Evolutionary conservation across 2,113 vertebrate species (phyloP), one percentile per base, ranked within the genome.

Genomic region (Protomyctophum bolini): DNA sequence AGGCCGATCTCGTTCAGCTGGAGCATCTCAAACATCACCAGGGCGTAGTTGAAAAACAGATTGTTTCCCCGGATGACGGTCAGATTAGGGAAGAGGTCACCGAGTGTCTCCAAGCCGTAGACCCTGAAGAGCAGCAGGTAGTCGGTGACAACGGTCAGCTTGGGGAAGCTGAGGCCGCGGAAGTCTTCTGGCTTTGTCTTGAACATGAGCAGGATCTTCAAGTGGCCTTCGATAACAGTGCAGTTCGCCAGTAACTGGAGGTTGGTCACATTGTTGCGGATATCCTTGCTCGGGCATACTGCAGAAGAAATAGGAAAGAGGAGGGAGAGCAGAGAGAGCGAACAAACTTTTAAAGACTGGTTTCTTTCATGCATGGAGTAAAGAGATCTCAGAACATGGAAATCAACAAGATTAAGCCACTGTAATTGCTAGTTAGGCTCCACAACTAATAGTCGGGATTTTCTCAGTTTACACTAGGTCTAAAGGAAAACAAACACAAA

Each of bases 1-100:
- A 99, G 96, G 60, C 98, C 98, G 0, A 99, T 92, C 83, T 99
- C 98, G 48, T 95, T 95, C 55, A 99, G 87, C 80, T 98, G 96
- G 28, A 98, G 94, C 98, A 99, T 99, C 93, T 99, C 97, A 0
- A 98, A 99, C 74, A 99, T 78, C 61, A 99, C 98, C 8, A 99
- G 88, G 0, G 97, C 98, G 0, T 99, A 99, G 91, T 99, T 99
- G 85, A 99, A 99, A 80, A 99, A 99, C 63, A 99, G 93, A 28
- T 94, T 95, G 45, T 94, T 97, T 14, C 98, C 98, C 8, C 98
- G 91, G 79, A 99, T 97, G 77, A 99, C 94, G 0, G 96, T 97
- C n/a, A 99, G 94, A 90, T 97, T 99, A 49, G 98, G 98, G 81
- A 99, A 99, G n/a, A 99, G 95, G 3, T 94, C 93, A 46, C 90